A percentile compares a stretch with the other conserved stretches of the same genome.
These are phyloP conservation scores for Globia sparganii DNA, from an alignment of 2,888 invertebrate genomes.

Conservation along the genomic window DNA sequence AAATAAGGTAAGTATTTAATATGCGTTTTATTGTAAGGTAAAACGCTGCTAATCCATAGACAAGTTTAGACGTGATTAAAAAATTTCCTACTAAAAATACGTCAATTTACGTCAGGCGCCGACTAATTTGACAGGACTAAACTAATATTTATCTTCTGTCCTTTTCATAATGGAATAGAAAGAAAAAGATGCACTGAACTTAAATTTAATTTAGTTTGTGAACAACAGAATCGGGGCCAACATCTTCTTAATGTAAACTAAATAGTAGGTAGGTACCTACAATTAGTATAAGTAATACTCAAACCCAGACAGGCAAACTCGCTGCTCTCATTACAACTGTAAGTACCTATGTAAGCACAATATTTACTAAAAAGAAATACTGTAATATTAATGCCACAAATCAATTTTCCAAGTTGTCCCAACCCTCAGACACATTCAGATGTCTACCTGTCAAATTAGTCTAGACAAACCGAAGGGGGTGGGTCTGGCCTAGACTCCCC, in stretches of 20 bases:
- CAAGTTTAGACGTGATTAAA: too few species aligned
- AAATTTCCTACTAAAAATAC: too few species aligned
- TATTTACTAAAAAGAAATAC: neutral
- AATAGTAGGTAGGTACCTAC: neutral
- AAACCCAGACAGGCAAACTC: neutral
- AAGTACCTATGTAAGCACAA: neutral
- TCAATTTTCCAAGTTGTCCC: constrained; percentile 32
- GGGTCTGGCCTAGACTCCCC: constrained; percentile 17
- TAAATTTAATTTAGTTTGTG: too few species aligned
- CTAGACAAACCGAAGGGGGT: constrained; percentile 62
- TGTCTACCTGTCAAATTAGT: constrained; percentile 65
- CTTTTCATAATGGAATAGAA: too few species aligned
- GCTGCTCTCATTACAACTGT: neutral
- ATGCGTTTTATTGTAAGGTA: too few species aligned
- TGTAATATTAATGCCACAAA: constrained; percentile 11
- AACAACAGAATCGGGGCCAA: too few species aligned
- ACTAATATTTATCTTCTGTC: too few species aligned
- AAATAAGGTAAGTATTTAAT: too few species aligned
- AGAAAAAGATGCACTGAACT: too few species aligned
- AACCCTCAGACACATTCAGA: constrained; percentile 41
- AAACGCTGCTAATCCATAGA: too few species aligned
- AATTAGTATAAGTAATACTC: neutral
- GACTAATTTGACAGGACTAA: too few species aligned
- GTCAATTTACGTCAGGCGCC: too few species aligned
- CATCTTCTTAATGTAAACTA: neutral